Base-by-base conservation (phyloP, 2,888 invertebrate genomes). In the Chaitophorus viminalis region DNA sequence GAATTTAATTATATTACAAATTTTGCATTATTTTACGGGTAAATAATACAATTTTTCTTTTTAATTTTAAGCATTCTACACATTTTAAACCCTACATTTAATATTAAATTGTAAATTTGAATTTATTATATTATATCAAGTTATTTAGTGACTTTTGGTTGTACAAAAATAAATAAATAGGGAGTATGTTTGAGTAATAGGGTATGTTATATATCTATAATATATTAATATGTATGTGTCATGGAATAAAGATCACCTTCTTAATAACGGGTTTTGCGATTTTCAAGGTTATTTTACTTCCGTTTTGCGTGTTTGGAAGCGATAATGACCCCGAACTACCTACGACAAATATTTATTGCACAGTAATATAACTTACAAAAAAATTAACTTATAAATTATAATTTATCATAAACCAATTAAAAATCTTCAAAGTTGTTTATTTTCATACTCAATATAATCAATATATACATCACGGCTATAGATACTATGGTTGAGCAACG, bases 251-350 rank as follows among this genome's bases (percentile, higher is more conserved):
- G 65, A 77, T 85, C 33, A 54, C 79, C 86, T 86, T 87, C 74
- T 9, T 65, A 72, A 81, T 81, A 87, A 72, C 79, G 81, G 60
- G 87, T 87, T 87, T 81, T 75, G 33, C 65, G 39, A 39, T 74
- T 33, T 39, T 39, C 87, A 87, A 87, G 87, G 87, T 81, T 65
- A 81, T 25, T 74, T 74, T 65, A 87, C 31, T 74, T 87, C 87
- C 81, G 72, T 74, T 75, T 18, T 74, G 31, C 36, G 60, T 70
- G 33, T 4, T 18, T 36, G 21, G 25, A 72, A n/a, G 29, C 46
- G 87, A 46, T 81, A 81, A 65, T 87, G 81, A 87, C 81, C 74
- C 79, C 85, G 78, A 33, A 46, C n/a, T 46, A 76, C 9, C n/a
- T 46, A 76, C 9, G 18, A 76, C 31, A 52, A 46, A 75, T 81